A percentile compares a stretch with the other conserved stretches of the same genome.
These are phyloP conservation scores for Ptychobarbus kaznakovi DNA, from an alignment of 2,797 vertebrate genomes.

Conservation along the genomic window DNA sequence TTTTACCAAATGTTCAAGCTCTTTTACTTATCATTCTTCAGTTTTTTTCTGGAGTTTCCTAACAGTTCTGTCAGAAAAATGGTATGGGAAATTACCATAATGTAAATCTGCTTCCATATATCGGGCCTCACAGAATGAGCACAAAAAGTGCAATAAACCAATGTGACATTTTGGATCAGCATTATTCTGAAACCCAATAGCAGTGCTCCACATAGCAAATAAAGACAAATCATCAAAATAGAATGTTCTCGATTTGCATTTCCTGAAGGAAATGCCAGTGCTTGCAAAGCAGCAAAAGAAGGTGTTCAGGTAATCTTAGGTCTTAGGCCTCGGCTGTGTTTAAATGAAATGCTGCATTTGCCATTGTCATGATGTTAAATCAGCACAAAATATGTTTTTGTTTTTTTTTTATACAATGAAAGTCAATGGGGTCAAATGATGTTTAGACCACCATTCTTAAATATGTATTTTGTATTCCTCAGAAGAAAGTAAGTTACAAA, in stretches of 20 bases:
- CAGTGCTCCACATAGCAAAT: conserved; percentile 28
- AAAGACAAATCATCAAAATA: conserved; percentile 38
- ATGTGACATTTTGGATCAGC: conserved; percentile 25
- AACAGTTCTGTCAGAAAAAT: conserved; percentile 18
- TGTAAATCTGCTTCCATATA: conserved; percentile 14
- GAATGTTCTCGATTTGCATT: conserved; percentile 24
- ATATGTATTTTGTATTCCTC: not conserved
- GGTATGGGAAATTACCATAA: conserved; percentile 9
- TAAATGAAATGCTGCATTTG: conserved; percentile 17
- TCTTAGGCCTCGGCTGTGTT: not conserved
- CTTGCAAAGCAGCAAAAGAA: conserved; percentile 6
- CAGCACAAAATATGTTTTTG: not conserved
- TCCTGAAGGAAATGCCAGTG: conserved; percentile 19
- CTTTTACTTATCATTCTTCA: conserved; percentile 14
- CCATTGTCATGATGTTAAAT: conserved; percentile 1
- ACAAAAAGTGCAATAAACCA: conserved; percentile 12
- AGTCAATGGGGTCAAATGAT: not conserved
- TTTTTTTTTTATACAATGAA: not conserved
- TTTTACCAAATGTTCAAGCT: conserved; percentile 11
- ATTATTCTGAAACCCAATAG: conserved; percentile 23
- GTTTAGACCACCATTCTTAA: not conserved
- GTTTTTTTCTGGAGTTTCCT: conserved; percentile 12
- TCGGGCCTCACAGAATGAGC: not conserved
- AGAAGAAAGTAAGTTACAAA: not conserved
- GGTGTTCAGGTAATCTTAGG: conserved; percentile 11